phyloP scores from a whole-genome alignment of 2,797 vertebrate genomes.

The Ambastaia sidthimunki region DNA sequence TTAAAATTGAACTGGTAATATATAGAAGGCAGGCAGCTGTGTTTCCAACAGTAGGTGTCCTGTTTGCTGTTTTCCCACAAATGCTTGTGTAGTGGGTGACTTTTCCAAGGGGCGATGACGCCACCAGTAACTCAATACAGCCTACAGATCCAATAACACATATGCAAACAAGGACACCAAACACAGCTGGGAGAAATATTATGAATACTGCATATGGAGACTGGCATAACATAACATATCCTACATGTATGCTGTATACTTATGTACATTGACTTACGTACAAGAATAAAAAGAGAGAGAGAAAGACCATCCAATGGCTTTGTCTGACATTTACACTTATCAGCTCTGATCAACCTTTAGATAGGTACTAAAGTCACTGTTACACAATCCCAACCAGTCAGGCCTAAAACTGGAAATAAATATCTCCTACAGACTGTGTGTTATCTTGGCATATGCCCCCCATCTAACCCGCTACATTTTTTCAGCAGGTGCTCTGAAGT shows the following conservation, averaged over 20 bases:
- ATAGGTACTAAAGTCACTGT: background rate
- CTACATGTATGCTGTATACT: constrained; percentile 54
- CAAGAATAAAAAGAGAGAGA: constrained; percentile 44
- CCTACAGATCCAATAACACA: constrained; percentile 49
- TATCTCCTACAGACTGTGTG: background rate
- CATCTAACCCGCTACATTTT: background rate
- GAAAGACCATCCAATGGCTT: background rate
- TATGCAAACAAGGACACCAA: background rate
- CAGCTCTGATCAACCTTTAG: constrained; percentile 16
- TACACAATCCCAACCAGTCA: constrained; percentile 13
- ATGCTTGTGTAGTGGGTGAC: background rate
- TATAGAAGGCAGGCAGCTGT: background rate
- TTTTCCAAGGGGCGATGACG: constrained; percentile 1
- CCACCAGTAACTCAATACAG: constrained; percentile 39
- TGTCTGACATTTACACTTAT: constrained; percentile 19
- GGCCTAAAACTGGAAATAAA: background rate
- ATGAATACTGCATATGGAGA: constrained; percentile 36
- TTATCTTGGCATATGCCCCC: background rate
- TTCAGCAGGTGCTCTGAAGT: constrained; percentile 27
- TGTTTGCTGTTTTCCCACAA: constrained; percentile 31
- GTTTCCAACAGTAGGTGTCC: background rate
- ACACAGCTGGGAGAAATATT: background rate
- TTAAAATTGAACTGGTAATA: background rate
- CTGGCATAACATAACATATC: constrained; percentile 2
- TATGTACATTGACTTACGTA: constrained; percentile 54